Percentiles rank a stretch among this genome's conserved stretches.
Conservation (phyloP, 2,888 invertebrate genomes). For the Erebia ligea region DNA sequence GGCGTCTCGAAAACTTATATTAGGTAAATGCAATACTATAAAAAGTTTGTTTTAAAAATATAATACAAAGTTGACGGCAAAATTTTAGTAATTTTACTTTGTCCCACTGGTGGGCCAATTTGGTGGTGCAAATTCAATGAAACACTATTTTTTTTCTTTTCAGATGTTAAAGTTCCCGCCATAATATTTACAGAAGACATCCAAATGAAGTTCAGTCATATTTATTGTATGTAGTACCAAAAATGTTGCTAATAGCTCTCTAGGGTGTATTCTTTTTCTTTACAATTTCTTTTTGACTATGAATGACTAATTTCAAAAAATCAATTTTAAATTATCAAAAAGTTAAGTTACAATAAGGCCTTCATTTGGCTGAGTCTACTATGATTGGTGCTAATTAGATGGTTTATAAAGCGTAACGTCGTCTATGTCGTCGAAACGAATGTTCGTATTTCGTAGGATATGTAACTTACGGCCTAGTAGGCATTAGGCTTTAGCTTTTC, state of each 20-base stretch:
- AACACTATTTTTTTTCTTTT: slow-evolving; percentile 43
- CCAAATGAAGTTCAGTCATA: slow-evolving; percentile 54
- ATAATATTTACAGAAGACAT: slow-evolving; percentile 50
- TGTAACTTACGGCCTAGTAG: background rate
- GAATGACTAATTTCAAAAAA: slow-evolving; percentile 45
- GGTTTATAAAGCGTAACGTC: background rate
- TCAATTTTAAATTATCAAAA: slow-evolving; percentile 47
- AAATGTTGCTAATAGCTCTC: slow-evolving; percentile 69
- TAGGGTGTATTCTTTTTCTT: slow-evolving; percentile 57
- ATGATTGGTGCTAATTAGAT: slow-evolving; percentile 41
- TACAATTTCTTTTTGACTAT: slow-evolving; percentile 52
- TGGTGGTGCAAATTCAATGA: no score
- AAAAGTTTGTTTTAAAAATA: no score
- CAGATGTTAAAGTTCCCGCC: slow-evolving; percentile 53
- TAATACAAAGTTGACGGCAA: no score
- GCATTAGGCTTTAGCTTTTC: background rate
- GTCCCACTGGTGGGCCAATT: no score
- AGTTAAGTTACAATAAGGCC: slow-evolving; percentile 29
- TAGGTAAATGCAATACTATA: no score
- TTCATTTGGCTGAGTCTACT: slow-evolving; percentile 18
- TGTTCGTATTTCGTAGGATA: background rate
- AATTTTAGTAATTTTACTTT: no score
- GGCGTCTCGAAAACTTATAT: no score
- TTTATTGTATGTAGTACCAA: slow-evolving; percentile 54
- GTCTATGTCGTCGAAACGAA: background rate